Evolutionary conservation across 2,888 invertebrate species (phyloP), one percentile per base, ranked within the genome.

Genomic region (Cosmorhoe ocellata): DNA sequence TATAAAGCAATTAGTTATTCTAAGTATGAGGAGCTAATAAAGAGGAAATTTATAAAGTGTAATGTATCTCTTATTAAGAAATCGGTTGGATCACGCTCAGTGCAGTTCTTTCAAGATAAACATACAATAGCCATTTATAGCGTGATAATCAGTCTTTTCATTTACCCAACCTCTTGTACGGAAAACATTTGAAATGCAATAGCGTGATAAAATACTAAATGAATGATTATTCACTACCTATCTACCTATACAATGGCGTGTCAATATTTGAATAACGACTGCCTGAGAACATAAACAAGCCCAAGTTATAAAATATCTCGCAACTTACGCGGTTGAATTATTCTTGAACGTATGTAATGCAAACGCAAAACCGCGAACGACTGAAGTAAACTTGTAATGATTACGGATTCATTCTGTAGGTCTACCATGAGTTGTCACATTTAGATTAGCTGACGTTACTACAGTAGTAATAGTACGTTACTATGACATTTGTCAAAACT

Each of bases 1-100:
- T n/a, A n/a, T n/a, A n/a, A 18, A 18, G 18, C 2, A 18, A 18
- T 5, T 18, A 18, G 18, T 18, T 18, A 18, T 18, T 2, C 18
- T 3, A 18, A 18, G 24, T 13, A 18, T n/a, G 24, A 14, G 12
- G 10, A 41, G 3, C 27, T n/a, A 4, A 31, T 30, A 11, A 39
- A 42, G n/a, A 45, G 32, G 22, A 46, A 46, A 38, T 33, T 30
- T 33, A 32, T 32, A 27, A 42, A 12, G 22, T 47, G 50, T 42
- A 42, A 43, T 55, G 41, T 61, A 50, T 44, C 51, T 48, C 24
- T 43, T 59, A 40, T 70, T 64, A 69, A 49, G 49, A 66, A 68
- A 69, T 66, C 55, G 56, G 61, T 61, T 56, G 48, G 64, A 67
- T 67, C 71, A 71, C 66, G 72, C 66, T 63, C 27, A 59, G 51